Evolutionary conservation across 2,888 invertebrate species (phyloP).

Genomic region (Limnephilus rhombicus): DNA sequence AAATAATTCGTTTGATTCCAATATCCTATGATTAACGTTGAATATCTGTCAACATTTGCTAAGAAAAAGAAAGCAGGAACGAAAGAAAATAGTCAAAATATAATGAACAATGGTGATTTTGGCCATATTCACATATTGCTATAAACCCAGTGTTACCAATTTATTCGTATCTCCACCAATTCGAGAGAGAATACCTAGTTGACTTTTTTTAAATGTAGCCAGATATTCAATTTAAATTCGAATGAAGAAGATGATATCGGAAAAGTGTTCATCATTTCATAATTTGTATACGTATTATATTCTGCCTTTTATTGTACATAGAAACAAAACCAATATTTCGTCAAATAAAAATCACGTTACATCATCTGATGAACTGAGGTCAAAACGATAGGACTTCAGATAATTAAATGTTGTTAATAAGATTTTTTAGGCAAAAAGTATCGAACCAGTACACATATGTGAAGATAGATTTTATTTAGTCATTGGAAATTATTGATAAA

Average conservation of each 20-base stretch:
- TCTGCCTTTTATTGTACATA: background rate
- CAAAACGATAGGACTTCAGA: background rate
- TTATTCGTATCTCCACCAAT: background rate
- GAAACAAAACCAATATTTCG: background rate
- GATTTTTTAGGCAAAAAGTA: background rate
- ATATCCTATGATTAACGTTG: too few relatives aligned
- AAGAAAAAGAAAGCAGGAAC: too few relatives aligned
- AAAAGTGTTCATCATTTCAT: background rate
- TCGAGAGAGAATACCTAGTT: background rate
- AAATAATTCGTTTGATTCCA: too few relatives aligned
- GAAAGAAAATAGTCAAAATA: too few relatives aligned
- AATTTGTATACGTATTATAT: background rate
- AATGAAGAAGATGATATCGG: background rate
- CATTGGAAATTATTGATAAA: background rate
- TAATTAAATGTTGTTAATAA: background rate
- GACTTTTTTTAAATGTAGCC: background rate
- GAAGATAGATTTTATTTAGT: background rate
- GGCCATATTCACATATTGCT: background rate
- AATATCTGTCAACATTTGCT: too few relatives aligned
- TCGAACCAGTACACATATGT: background rate
- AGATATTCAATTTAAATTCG: background rate
- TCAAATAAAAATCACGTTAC: background rate
- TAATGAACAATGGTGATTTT: background rate
- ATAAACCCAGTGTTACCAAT: background rate
- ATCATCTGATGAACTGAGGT: background rate